phyloP scores from a whole-genome alignment of 1,140 invertebrate species.

The Pteromalus puparum region DNA sequence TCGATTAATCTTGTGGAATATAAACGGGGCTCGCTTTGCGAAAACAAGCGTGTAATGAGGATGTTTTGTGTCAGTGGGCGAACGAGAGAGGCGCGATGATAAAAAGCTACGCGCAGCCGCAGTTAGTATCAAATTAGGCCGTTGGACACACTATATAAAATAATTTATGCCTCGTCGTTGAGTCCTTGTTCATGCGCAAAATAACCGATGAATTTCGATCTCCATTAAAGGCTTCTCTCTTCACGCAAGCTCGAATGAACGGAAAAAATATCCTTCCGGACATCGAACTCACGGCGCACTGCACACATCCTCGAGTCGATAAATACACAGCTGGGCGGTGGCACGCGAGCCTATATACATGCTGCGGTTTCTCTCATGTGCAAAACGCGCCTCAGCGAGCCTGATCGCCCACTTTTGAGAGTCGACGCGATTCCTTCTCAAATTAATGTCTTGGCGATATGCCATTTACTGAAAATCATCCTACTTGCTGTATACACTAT shows the following conservation, averaged over 20 bases:
- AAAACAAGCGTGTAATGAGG: background rate
- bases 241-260: background rate
- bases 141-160: background rate
- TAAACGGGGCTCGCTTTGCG: background rate
- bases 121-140: background rate
- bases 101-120: background rate
- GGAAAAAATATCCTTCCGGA: background rate
- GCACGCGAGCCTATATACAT: too few relatives aligned
- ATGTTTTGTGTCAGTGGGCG: background rate
- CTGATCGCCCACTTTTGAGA: conserved; percentile 41
- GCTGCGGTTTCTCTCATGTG: background rate
- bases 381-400: background rate
- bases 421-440: background rate
- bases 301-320: background rate
- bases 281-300: background rate
- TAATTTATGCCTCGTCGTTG: background rate
- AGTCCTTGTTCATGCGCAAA: too few relatives aligned
- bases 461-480: too few relatives aligned
- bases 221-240: too few relatives aligned
- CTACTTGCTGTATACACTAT: too few relatives aligned
- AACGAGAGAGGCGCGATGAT: background rate
- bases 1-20: background rate
- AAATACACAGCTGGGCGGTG: too few relatives aligned
- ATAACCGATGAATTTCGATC: too few relatives aligned
- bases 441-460: too few relatives aligned